phyloP scores from a whole-genome alignment of 2,888 invertebrate species.

The Lobophora halterata region DNA sequence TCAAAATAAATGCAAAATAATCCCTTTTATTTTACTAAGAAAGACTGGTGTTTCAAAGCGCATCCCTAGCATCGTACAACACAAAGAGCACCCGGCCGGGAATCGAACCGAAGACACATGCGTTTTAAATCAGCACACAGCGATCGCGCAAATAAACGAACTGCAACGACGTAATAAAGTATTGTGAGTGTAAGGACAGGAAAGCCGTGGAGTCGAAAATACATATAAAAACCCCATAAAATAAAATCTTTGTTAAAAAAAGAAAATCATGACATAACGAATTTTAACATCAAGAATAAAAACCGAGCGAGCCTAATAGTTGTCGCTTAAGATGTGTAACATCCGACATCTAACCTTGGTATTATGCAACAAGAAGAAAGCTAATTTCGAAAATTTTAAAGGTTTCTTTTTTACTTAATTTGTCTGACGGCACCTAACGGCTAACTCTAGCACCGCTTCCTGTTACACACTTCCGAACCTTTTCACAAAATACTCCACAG shows the following conservation, averaged over 20 bases:
- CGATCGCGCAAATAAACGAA: slow-evolving; percentile 69
- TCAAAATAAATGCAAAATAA: background rate
- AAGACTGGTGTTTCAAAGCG: slow-evolving; percentile 1
- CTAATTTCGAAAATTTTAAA: too few relatives aligned
- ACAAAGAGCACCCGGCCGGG: slow-evolving; percentile 45
- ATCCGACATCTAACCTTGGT: too few relatives aligned
- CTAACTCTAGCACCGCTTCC: too few relatives aligned
- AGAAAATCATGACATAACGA: too few relatives aligned
- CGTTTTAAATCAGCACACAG: slow-evolving; percentile 68
- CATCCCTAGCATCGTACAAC: slow-evolving; percentile 34
- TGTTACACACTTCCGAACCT: too few relatives aligned
- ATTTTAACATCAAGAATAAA: too few relatives aligned
- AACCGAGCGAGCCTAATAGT: too few relatives aligned
- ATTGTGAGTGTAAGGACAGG: slow-evolving; percentile 56
- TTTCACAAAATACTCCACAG: too few relatives aligned
- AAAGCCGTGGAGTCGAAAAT: slow-evolving; percentile 38
- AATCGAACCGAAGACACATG: slow-evolving; percentile 69
- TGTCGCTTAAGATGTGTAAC: too few relatives aligned
- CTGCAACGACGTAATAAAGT: slow-evolving; percentile 63
- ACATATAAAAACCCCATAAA: background rate
- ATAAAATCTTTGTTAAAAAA: background rate
- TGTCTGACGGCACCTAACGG: too few relatives aligned
- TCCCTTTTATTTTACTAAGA: background rate
- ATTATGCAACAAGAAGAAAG: too few relatives aligned
- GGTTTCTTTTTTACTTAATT: too few relatives aligned